Base-by-base conservation (phyloP, 2,888 invertebrate genomes). In the Cerceris rybyensis region DNA sequence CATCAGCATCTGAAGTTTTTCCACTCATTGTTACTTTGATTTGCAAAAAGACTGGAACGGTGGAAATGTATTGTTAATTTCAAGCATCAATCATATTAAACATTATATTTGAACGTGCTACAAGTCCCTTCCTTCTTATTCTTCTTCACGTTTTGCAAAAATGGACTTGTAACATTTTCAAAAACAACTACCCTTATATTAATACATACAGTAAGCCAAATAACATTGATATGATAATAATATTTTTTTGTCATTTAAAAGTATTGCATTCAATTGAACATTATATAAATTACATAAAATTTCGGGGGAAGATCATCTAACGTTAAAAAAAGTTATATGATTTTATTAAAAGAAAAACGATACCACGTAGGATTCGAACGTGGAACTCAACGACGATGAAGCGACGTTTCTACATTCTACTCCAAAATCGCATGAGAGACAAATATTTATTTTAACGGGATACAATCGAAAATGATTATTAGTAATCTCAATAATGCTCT, bases 351-450 rank as follows among this genome's bases (percentile, higher is more conserved):
- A 67, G 13, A 42, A 78, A 76, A 82, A 65, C 59, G 8, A 7
- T 0, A 14, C 41, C 41, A 14, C 7, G 0, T 7, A 61, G 76
- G 84, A 77, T 77, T 84, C 43, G 84, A 84, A 82, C 84, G 13
- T 57, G 50, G 17, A 70, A 72, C 72, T 5, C 58, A 4, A n/a
- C 17, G 46, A 7, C 7, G 7, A 17, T 28, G 11, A 28, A 52
- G 13, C 11, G 2, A 8, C 7, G 39, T 43, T 55, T 69, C n/a
- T 71, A 58, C 8, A 55, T 14, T 64, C 61, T 17, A 5, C 0
- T 0, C 66, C 43, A 59, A 68, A 68, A 49, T 55, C 7, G 2
- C 0, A 8, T 13, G 42, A 49, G 28, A 16, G 14, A 7, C 7
- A 7, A 52, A 7, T 2, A 14, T 13, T 7, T 52, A n/a, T 52